These are phyloP conservation scores for Otis tarda DNA, from an alignment of 2,113 vertebrate genomes.

Conservation along the genomic window DNA sequence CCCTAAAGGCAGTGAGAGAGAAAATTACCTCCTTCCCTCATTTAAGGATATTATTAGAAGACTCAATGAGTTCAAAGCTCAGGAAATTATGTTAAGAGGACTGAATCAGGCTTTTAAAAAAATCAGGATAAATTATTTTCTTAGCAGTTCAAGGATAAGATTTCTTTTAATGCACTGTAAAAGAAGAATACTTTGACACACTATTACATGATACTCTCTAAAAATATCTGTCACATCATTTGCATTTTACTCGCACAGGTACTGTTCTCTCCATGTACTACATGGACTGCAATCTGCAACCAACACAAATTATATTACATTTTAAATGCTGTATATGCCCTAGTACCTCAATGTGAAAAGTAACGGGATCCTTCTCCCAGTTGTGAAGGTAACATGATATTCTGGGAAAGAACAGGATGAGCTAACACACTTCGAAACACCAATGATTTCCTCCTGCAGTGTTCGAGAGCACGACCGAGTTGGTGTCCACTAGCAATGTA, in stretches of 20 bases:
- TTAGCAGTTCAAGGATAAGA: slow-evolving; percentile 1
- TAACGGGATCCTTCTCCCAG: neutral
- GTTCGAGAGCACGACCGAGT: neutral
- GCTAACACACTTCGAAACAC: neutral
- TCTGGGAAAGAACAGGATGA: neutral
- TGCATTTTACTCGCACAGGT: neutral
- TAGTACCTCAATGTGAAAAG: neutral
- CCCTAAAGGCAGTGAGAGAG: slow-evolving; percentile 52
- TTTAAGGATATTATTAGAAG: slow-evolving; percentile 64
- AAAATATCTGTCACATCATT: neutral
- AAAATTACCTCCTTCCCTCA: slow-evolving; percentile 61
- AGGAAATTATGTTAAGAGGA: slow-evolving; percentile 60
- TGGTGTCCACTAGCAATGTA: neutral
- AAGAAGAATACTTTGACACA: neutral
- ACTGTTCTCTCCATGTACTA: neutral
- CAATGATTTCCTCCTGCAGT: neutral
- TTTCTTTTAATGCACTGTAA: neutral
- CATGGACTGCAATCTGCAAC: neutral
- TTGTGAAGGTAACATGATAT: neutral
- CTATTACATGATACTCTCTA: neutral
- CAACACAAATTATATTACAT: neutral
- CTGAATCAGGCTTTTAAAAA: slow-evolving; percentile 34
- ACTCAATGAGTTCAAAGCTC: slow-evolving; percentile 62
- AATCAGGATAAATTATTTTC: slow-evolving; percentile 48
- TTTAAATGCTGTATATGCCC: neutral